Conservation (phyloP, 2,888 invertebrate genomes). For the Troides oblongomaculatus region DNA sequence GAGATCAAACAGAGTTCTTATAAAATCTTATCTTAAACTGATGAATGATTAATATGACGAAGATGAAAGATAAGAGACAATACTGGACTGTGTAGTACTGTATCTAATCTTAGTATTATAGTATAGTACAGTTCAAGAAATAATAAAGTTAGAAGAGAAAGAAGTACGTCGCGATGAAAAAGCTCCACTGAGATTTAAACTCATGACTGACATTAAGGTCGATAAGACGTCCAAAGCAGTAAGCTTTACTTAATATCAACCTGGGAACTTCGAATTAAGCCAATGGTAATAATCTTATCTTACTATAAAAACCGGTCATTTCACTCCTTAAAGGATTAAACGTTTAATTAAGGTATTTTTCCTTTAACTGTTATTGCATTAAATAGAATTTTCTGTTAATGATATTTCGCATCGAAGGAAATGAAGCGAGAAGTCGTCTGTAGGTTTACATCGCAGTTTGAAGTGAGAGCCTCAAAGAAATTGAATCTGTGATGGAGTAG, state of each 20-base stretch:
- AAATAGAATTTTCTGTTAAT: conserved; percentile 34
- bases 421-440: not conserved
- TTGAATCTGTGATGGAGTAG: not conserved
- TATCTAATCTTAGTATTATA: too few relatives aligned
- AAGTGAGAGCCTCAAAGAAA: not conserved
- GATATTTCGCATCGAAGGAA: not conserved
- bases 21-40: too few relatives aligned
- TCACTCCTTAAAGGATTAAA: conserved; percentile 55
- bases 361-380: conserved; percentile 56
- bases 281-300: not conserved
- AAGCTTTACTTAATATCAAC: not conserved
- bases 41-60: too few relatives aligned
- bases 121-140: too few relatives aligned
- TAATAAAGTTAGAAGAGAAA: not conserved
- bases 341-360: conserved; percentile 68
- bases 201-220: not conserved
- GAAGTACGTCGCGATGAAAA: not conserved
- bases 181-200: not conserved
- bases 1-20: too few relatives aligned
- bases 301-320: conserved; percentile 43
- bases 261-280: not conserved
- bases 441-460: not conserved
- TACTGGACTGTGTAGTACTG: too few relatives aligned
- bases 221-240: not conserved
- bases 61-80: too few relatives aligned